A percentile compares a stretch with the other conserved stretches of the same genome.
phyloP scores from a whole-genome alignment of 2,888 invertebrate genomes.

The Thumatha senex region DNA sequence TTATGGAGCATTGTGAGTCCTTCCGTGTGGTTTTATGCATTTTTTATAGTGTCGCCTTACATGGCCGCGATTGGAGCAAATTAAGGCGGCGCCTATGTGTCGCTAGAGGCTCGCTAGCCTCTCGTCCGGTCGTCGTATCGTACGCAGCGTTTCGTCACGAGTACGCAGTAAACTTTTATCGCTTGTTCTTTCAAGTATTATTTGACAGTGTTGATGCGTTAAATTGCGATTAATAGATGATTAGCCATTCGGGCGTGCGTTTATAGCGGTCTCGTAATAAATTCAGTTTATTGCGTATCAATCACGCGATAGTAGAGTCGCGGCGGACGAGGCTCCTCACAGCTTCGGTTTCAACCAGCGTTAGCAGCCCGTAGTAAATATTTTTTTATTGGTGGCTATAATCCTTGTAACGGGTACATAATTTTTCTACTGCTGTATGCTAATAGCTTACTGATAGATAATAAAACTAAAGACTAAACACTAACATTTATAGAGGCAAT shows the following conservation, averaged over 20 bases:
- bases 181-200: conserved; percentile 73
- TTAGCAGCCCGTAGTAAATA: conserved; percentile 39
- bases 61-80: conserved; percentile 38
- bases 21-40: conserved; percentile 53
- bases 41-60: conserved; percentile 46
- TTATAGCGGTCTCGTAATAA: conserved; percentile 73
- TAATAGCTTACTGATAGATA: conserved; percentile 23
- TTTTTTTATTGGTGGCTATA: conserved; percentile 38
- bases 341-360: conserved; percentile 22
- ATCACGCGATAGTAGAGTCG: conserved; percentile 51
- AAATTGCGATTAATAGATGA: conserved; percentile 78
- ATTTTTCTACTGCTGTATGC: conserved; percentile 27
- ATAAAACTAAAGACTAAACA: conserved; percentile 6
- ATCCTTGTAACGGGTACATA: conserved; percentile 31
- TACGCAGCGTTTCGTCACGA: conserved; percentile 39
- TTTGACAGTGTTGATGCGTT: conserved; percentile 76
- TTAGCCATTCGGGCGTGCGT: conserved; percentile 68
- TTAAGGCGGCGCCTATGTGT: conserved; percentile 43
- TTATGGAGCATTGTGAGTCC: conserved; percentile 63
- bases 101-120: conserved; percentile 30
- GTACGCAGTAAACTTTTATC: conserved; percentile 66
- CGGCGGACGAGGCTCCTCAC: conserved; percentile 30
- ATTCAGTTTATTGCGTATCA: conserved; percentile 76
- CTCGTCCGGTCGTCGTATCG: conserved; percentile 15
- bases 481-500: background rate